Conservation (phyloP, 2,113 vertebrate species). For the Pachycephala philippinensis region DNA sequence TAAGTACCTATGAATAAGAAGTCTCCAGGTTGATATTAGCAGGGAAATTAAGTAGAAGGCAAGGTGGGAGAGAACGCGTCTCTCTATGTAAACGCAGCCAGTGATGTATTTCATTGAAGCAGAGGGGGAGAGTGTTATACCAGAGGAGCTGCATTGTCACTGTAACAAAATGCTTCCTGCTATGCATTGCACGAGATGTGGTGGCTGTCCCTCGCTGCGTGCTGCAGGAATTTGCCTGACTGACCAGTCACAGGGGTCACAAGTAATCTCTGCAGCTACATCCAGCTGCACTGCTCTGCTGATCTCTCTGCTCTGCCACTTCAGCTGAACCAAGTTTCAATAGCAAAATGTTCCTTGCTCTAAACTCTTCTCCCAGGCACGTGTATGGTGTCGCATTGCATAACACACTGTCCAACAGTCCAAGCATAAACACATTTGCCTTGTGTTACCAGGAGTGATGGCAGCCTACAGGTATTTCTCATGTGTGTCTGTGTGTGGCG, state of each 20-base stretch:
- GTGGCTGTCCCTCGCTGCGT: neutral
- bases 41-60: neutral
- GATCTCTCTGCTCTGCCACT: neutral
- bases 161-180: neutral
- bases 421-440: neutral
- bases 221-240: neutral
- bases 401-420: neutral
- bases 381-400: neutral
- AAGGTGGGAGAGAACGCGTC: neutral
- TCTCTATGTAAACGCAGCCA: neutral
- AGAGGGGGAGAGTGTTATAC: neutral
- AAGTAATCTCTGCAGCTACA: neutral
- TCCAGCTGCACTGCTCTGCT: neutral
- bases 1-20: neutral
- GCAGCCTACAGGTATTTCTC: neutral
- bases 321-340: neutral
- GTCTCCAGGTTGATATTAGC: neutral
- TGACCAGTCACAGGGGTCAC: neutral
- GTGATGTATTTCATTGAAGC: neutral
- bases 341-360: neutral
- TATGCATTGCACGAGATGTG: fast-evolving
- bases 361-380: neutral
- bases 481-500: neutral
- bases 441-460: neutral
- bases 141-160: neutral